A percentile compares a stretch with the other conserved stretches of the same genome.
phyloP scores from a whole-genome alignment of 1,140 invertebrate species.

The Agrypnia vestita region DNA sequence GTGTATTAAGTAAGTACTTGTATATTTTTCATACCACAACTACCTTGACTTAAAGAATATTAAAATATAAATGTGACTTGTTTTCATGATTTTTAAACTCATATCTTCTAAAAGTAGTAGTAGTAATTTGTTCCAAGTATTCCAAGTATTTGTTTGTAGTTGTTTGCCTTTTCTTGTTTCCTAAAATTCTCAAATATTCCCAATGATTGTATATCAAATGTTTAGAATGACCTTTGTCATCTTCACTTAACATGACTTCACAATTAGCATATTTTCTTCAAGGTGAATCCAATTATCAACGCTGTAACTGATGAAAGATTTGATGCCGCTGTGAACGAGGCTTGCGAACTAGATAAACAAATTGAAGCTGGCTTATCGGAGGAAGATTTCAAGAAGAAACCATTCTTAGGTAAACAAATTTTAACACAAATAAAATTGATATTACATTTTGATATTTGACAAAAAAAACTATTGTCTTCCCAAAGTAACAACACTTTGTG shows the following conservation, averaged over 20 bases:
- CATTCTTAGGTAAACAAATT: conserved; percentile 77
- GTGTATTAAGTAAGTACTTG: no score
- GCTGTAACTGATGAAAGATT: conserved; percentile 87
- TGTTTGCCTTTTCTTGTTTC: no score
- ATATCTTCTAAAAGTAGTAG: no score
- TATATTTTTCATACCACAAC: no score
- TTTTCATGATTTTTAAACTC: no score
- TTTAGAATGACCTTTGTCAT: neutral
- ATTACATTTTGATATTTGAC: neutral
- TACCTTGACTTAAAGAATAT: no score
- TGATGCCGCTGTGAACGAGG: conserved; percentile 84
- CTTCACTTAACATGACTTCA: conserved; percentile 36
- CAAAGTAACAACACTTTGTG: no score
- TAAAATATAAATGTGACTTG: no score
- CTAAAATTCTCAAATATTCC: no score
- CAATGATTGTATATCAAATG: no score
- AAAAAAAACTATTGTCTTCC: conserved; percentile 7
- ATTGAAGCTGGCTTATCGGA: conserved; percentile 75
- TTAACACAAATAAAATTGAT: conserved; percentile 2
- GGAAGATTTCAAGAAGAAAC: conserved; percentile 76
- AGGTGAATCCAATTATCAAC: conserved; percentile 83
- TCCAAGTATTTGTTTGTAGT: no score
- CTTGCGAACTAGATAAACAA: conserved; percentile 80
- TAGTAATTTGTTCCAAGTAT: no score
- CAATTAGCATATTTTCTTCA: conserved; percentile 23